A percentile compares a stretch with the other conserved stretches of the same genome.
phyloP scores from a whole-genome alignment of 2,113 vertebrate species.

The Boulengeromyrus knoepffleri region DNA sequence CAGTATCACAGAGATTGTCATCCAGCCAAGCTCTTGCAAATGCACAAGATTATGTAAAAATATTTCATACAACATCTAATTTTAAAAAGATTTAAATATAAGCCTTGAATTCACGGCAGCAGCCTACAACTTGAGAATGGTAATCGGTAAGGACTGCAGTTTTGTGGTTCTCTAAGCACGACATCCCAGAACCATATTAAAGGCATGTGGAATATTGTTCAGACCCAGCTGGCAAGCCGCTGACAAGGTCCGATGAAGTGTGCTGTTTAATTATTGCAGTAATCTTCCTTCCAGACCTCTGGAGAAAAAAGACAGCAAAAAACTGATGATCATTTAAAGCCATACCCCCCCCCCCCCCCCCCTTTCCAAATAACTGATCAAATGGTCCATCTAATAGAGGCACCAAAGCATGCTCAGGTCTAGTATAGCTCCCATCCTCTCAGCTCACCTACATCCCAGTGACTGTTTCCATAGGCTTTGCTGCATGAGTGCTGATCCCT shows the following conservation, averaged over 20 bases:
- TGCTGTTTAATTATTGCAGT: not conserved
- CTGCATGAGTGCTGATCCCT: not conserved
- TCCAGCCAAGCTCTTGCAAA: not conserved
- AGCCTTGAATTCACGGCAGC: constrained; percentile 8
- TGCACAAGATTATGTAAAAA: not conserved
- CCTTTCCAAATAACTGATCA: constrained; percentile 36
- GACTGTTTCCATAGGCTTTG: not conserved
- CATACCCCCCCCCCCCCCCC: constrained; percentile 13
- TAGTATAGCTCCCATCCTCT: constrained; percentile 18
- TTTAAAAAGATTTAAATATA: not conserved
- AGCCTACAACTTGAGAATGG: not conserved
- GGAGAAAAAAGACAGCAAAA: not conserved
- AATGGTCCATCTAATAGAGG: constrained; percentile 29
- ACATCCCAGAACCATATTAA: not conserved
- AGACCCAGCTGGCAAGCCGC: constrained; percentile 11
- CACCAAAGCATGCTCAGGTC: constrained; percentile 5
- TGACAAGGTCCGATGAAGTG: not conserved
- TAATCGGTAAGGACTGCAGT: constrained; percentile 23
- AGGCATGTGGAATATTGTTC: constrained; percentile 19
- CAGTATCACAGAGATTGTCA: not conserved
- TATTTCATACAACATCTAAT: not conserved
- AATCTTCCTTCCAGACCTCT: not conserved
- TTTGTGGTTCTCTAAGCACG: constrained; percentile 29
- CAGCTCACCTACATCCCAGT: not conserved
- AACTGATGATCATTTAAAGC: constrained; percentile 9